Conservation (phyloP, 2,797 vertebrate species). For the Oryzias sinensis region DNA sequence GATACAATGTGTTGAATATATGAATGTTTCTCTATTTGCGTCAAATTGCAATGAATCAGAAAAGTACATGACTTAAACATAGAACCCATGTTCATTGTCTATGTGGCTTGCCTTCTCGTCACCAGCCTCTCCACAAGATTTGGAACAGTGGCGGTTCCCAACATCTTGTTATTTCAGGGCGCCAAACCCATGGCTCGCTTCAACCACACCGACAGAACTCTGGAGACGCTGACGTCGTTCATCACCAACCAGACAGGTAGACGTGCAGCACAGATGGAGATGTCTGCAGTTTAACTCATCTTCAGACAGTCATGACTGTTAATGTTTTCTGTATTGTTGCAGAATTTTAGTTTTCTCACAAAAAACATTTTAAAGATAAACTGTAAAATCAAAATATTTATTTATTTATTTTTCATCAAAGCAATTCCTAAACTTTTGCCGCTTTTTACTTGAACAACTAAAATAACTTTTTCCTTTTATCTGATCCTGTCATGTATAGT, state of each 20-base stretch:
- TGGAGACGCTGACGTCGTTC: conserved; percentile 89
- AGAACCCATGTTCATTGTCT: neutral
- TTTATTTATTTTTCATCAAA: too few species aligned
- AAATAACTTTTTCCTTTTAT: too few species aligned
- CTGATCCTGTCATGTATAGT: too few species aligned
- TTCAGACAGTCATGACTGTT: neutral
- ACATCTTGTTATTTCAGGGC: conserved; percentile 97
- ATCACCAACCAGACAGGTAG: conserved; percentile 95
- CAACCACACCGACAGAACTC: conserved; percentile 92
- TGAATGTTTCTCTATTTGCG: too few species aligned
- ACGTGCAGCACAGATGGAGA: neutral
- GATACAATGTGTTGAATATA: too few species aligned
- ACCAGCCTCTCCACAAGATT: conserved; percentile 94
- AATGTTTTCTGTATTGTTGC: neutral
- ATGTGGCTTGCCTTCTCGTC: conserved; percentile 6
- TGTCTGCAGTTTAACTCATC: neutral
- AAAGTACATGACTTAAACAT: too few species aligned
- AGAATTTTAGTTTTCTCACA: neutral
- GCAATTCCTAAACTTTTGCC: too few species aligned
- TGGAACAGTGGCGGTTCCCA: conserved; percentile 96
- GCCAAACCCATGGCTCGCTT: conserved; percentile 97
- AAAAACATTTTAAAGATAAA: too few species aligned
- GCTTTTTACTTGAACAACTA: too few species aligned
- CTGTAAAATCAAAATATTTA: too few species aligned
- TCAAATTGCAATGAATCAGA: too few species aligned